Percentiles rank a stretch among this genome's conserved stretches.
Conservation (phyloP, 2,888 invertebrate genomes). For the Archips crataeganus region DNA sequence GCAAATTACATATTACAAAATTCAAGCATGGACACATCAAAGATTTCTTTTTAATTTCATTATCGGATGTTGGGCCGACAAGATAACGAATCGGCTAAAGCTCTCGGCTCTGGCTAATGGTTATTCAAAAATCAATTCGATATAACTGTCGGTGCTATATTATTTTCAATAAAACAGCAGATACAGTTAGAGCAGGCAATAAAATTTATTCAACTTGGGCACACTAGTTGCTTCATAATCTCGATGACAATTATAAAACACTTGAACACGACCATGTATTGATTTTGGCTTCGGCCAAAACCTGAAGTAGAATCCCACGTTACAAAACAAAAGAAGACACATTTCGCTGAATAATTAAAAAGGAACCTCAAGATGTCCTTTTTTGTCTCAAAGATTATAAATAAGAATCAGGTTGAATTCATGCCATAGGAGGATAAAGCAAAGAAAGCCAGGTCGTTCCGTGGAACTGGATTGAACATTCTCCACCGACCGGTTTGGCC, state of each 20-base stretch:
- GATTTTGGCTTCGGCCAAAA: not conserved
- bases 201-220: not conserved
- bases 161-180: conserved; percentile 7
- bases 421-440: conserved; percentile 54
- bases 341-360: conserved; percentile 4
- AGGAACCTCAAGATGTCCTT: not conserved
- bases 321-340: not conserved
- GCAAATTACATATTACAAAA: not conserved
- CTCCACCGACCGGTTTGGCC: conserved; percentile 79
- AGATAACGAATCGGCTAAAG: conserved; percentile 25
- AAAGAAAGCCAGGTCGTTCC: conserved; percentile 76
- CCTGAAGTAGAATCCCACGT: too few relatives aligned
- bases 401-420: conserved; percentile 34
- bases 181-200: conserved; percentile 8
- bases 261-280: not conserved
- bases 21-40: not conserved
- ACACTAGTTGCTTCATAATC: conserved; percentile 1
- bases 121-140: conserved; percentile 17
- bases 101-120: conserved; percentile 28
- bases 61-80: conserved; percentile 23
- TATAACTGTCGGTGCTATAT: conserved; percentile 26
- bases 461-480: conserved; percentile 76
- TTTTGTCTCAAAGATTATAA: conserved; percentile 21
- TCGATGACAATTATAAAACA: not conserved
- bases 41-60: conserved; percentile 27